A percentile compares a stretch with the other conserved stretches of the same genome.
Conservation (phyloP, 1,140 invertebrate species). For the Argopecten irradians region DNA sequence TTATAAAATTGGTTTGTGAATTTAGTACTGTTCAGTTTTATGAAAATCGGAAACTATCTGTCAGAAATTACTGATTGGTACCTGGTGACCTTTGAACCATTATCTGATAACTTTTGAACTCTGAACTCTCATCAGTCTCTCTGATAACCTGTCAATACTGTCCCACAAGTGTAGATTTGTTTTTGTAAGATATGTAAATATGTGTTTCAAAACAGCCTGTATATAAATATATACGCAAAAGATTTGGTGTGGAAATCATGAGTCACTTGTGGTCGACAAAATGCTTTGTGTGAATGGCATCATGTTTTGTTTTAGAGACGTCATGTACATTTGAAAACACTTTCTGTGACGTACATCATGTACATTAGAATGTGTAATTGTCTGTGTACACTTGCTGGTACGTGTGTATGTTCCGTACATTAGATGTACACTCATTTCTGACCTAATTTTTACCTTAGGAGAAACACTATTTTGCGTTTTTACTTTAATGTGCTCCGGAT, state of each 20-base stretch:
- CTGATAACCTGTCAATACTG: background rate
- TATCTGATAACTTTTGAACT: too few species aligned
- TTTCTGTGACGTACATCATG: background rate
- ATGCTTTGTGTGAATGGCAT: background rate
- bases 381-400: background rate
- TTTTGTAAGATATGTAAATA: slow-evolving; percentile 19
- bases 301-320: too few species aligned
- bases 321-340: too few species aligned
- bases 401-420: background rate
- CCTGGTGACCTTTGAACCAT: too few species aligned
- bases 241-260: background rate
- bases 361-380: background rate
- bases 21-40: too few species aligned
- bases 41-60: too few species aligned
- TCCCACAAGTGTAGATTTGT: background rate
- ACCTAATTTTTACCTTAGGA: background rate
- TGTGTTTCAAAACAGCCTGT: slow-evolving; percentile 9
- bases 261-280: background rate
- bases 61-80: too few species aligned
- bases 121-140: background rate
- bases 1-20: too few species aligned
- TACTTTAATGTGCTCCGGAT: background rate
- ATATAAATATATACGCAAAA: slow-evolving; percentile 13
- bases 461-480: background rate
- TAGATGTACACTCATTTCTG: background rate